phyloP scores from a whole-genome alignment of 2,888 invertebrate genomes.

The Eucera pruinosa region DNA sequence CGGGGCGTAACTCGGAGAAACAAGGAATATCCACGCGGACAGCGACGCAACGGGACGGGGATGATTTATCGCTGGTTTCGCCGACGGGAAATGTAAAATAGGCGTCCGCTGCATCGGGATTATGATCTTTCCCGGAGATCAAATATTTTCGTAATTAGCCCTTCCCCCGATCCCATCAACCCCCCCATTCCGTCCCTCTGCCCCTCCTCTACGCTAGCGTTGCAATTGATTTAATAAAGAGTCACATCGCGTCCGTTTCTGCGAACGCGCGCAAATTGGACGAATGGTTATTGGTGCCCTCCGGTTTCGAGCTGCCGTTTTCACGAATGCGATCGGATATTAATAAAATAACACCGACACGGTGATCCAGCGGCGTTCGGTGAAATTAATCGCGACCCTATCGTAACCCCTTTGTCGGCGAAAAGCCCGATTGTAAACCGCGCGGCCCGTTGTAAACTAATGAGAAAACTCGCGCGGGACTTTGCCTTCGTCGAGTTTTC shows the following conservation, averaged over 20 bases:
- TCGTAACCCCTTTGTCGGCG: slow-evolving; percentile 6
- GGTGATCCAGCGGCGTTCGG: slow-evolving; percentile 16
- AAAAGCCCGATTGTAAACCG: too few relatives aligned
- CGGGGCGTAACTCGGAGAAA: background rate
- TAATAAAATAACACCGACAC: slow-evolving; percentile 54
- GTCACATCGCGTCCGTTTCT: slow-evolving; percentile 56
- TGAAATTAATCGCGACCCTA: slow-evolving; percentile 47
- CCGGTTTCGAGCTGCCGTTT: slow-evolving; percentile 33
- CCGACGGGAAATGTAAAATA: slow-evolving; percentile 10
- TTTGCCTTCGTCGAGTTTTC: too few relatives aligned
- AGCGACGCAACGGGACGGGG: too few relatives aligned
- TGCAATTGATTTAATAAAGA: slow-evolving; percentile 59
- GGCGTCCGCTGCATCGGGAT: background rate
- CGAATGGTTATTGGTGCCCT: slow-evolving; percentile 48
- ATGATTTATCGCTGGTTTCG: background rate
- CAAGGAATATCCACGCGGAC: background rate
- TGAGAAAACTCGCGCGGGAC: background rate
- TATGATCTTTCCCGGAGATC: slow-evolving; percentile 39
- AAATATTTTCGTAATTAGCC: slow-evolving; percentile 61
- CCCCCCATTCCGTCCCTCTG: background rate
- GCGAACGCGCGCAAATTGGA: slow-evolving; percentile 55
- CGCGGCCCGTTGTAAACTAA: background rate
- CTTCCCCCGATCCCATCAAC: background rate
- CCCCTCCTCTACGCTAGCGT: background rate
- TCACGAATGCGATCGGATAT: slow-evolving; percentile 52